Evolutionary conservation across 2,797 vertebrate species (phyloP).

Genomic region (Acipenser oxyrinchus): DNA sequence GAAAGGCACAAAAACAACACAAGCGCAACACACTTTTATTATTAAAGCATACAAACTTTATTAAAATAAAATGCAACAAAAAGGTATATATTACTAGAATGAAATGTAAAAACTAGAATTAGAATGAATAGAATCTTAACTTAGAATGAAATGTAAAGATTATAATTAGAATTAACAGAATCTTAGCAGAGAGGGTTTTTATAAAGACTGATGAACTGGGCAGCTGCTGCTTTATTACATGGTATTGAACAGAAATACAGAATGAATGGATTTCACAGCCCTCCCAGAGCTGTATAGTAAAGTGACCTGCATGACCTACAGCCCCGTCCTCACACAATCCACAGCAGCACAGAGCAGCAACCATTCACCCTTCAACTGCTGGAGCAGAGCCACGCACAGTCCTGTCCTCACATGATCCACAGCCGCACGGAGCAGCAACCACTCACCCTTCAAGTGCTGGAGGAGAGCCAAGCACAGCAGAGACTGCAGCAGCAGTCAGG

Average conservation of each 20-base stretch:
- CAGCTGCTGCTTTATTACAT: background rate
- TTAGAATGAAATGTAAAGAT: too few relatives aligned
- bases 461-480: too few relatives aligned
- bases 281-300: background rate
- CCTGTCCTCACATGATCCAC: background rate
- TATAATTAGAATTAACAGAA: background rate
- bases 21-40: background rate
- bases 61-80: slow-evolving; percentile 3
- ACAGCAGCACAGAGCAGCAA: background rate
- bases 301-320: slow-evolving; percentile 15
- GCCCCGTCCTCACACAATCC: background rate
- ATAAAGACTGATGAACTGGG: background rate
- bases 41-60: slow-evolving; percentile 6
- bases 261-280: background rate
- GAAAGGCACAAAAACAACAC: background rate
- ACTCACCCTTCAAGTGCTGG: background rate
- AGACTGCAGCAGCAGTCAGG: background rate
- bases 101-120: background rate
- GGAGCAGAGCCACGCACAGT: too few relatives aligned
- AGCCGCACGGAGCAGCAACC: background rate
- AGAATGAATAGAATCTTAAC: background rate
- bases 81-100: background rate
- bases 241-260: background rate
- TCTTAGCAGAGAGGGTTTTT: background rate
- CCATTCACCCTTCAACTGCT: background rate